A percentile compares a stretch with the other conserved stretches of the same genome.
phyloP scores from a whole-genome alignment of 2,113 vertebrate genomes.

The Orcinus orca region DNA sequence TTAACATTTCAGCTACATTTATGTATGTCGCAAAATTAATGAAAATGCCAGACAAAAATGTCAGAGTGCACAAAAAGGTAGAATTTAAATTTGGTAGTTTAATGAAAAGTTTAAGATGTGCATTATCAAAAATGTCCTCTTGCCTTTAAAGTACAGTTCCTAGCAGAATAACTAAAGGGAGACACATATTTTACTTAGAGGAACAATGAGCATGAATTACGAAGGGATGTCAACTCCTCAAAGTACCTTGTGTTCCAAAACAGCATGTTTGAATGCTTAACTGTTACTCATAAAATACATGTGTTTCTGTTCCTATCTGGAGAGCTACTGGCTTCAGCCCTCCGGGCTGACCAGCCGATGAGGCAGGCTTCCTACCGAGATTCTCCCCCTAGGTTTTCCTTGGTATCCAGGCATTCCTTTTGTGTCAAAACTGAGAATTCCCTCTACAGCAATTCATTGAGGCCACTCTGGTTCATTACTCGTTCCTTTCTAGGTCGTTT shows the following conservation, averaged over 20 bases:
- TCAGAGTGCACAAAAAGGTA: constrained; percentile 91
- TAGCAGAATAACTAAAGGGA: constrained; percentile 79
- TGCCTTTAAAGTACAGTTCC: constrained; percentile 80
- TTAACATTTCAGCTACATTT: constrained; percentile 95
- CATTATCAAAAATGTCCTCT: constrained; percentile 84
- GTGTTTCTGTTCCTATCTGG: constrained; percentile 61
- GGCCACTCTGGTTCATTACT: constrained; percentile 39
- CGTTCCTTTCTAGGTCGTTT: constrained; percentile 36
- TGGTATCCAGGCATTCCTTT: constrained; percentile 27
- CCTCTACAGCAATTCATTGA: constrained; percentile 30
- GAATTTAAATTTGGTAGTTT: constrained; percentile 88
- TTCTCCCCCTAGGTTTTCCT: background rate
- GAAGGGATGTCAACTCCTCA: constrained; percentile 68
- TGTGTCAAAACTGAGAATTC: constrained; percentile 61
- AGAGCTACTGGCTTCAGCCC: background rate
- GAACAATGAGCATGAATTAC: constrained; percentile 79
- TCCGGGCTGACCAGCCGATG: background rate
- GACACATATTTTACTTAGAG: constrained; percentile 81
- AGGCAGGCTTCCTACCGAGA: constrained; percentile 17
- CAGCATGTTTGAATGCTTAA: constrained; percentile 55
- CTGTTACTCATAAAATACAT: constrained; percentile 61
- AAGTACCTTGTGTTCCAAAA: constrained; percentile 76
- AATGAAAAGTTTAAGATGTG: constrained; percentile 88
- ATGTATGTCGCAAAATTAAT: constrained; percentile 92
- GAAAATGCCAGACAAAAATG: constrained; percentile 94